Evolutionary conservation across 2,888 invertebrate species (phyloP).

Genomic region (Anaspis maculata): DNA sequence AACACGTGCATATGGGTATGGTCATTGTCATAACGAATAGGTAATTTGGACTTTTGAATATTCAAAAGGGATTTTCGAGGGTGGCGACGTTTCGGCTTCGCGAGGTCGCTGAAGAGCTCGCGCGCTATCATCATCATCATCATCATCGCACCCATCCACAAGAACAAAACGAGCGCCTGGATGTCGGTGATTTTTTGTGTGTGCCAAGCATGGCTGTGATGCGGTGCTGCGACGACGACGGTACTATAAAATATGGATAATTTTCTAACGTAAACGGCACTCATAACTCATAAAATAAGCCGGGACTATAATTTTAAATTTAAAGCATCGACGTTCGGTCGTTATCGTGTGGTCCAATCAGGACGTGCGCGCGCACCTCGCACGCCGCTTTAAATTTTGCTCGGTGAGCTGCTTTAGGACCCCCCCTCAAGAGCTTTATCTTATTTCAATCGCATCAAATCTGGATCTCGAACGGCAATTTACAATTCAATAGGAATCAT

Average conservation of each 20-base stretch:
- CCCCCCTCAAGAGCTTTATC: conserved; percentile 19
- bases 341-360: conserved; percentile 27
- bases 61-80: too few species aligned
- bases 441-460: conserved; percentile 26
- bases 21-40: too few species aligned
- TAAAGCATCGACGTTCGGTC: conserved; percentile 24
- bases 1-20: too few species aligned
- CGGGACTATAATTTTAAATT: conserved; percentile 31
- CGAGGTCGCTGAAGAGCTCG: too few species aligned
- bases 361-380: conserved; percentile 24
- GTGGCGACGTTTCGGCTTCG: too few species aligned
- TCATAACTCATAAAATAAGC: conserved; percentile 29
- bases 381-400: conserved; percentile 25
- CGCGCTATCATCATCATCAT: too few species aligned
- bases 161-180: too few species aligned
- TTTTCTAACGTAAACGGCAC: conserved; percentile 30
- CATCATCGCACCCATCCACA: too few species aligned
- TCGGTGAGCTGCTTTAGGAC: too few species aligned
- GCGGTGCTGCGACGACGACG: conserved; percentile 8
- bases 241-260: conserved; percentile 21
- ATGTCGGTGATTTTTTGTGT: too few species aligned
- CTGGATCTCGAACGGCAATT: conserved; percentile 27
- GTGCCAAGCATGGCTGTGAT: too few species aligned
- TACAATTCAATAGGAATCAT: conserved; percentile 29
- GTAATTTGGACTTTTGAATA: too few species aligned